Evolutionary conservation across 2,113 vertebrate genomes (phyloP).

Genomic region (Myotis yumanensis): DNA sequence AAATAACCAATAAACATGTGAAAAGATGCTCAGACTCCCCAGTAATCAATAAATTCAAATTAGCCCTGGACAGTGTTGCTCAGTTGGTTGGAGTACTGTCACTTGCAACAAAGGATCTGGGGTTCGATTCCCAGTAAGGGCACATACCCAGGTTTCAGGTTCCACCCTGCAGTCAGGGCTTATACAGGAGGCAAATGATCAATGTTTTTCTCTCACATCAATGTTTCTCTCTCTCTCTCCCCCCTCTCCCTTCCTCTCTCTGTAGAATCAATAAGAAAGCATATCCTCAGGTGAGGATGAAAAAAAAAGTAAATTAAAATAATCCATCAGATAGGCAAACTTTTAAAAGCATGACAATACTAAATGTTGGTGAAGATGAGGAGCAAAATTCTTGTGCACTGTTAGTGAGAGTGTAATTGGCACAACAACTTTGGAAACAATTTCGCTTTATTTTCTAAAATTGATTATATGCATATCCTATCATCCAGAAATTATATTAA

Average conservation of each 20-base stretch:
- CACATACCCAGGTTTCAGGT: no score
- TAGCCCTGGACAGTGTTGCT: neutral
- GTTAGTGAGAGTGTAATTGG: neutral
- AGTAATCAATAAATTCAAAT: neutral
- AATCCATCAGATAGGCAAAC: neutral
- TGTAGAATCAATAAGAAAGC: no score
- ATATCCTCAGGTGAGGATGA: no score
- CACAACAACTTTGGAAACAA: neutral
- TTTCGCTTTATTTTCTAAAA: neutral
- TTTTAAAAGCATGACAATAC: neutral
- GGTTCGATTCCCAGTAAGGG: no score
- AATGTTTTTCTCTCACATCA: no score
- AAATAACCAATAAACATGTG: neutral
- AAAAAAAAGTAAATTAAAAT: slow-evolving; percentile 5
- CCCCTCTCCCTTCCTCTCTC: no score
- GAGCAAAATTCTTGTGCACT: neutral
- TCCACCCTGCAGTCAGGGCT: no score
- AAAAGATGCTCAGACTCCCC: neutral
- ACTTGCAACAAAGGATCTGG: no score
- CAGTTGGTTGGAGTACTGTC: no score
- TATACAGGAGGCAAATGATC: no score
- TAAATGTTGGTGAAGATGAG: neutral
- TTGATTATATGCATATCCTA: neutral
- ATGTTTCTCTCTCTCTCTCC: no score
- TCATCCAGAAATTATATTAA: neutral